Conservation (phyloP, 2,797 vertebrate species). For the Erethizon dorsatum region DNA sequence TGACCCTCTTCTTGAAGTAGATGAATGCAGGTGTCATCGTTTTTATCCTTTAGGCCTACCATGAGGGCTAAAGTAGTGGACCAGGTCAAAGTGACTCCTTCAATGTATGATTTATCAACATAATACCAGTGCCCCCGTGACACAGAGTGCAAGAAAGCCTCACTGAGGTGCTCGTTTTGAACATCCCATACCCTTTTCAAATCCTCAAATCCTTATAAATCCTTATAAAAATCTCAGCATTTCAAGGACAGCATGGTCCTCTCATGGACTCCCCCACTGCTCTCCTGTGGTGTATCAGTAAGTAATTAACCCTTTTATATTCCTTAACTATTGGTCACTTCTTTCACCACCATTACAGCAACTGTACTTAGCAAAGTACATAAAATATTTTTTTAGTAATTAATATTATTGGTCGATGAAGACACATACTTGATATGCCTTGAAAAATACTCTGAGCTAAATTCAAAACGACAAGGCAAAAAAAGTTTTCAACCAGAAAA, state of each 20-base stretch:
- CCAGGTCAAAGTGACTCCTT: not conserved
- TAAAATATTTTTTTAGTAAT: not conserved
- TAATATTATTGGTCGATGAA: not conserved
- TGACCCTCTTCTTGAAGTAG: not conserved
- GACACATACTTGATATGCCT: not conserved
- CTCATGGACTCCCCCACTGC: not conserved
- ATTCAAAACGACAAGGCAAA: constrained; percentile 37
- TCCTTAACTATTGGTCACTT: not conserved
- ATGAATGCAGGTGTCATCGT: not conserved
- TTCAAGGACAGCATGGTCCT: not conserved
- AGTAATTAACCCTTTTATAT: not conserved
- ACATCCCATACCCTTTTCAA: not conserved
- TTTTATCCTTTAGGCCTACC: not conserved
- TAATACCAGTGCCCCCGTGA: not conserved
- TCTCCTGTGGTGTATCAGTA: not conserved
- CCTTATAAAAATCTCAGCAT: not conserved
- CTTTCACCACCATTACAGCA: not conserved
- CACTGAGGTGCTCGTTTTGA: not conserved
- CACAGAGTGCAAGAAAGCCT: not conserved
- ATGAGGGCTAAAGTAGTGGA: not conserved
- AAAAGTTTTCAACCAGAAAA: not conserved
- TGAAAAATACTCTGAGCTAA: not conserved
- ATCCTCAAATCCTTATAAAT: not conserved
- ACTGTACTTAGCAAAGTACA: not conserved
- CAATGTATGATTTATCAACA: not conserved